Conservation (phyloP, 35 echinoderm and acorn worm species). For the Lytechinus variegatus region DNA sequence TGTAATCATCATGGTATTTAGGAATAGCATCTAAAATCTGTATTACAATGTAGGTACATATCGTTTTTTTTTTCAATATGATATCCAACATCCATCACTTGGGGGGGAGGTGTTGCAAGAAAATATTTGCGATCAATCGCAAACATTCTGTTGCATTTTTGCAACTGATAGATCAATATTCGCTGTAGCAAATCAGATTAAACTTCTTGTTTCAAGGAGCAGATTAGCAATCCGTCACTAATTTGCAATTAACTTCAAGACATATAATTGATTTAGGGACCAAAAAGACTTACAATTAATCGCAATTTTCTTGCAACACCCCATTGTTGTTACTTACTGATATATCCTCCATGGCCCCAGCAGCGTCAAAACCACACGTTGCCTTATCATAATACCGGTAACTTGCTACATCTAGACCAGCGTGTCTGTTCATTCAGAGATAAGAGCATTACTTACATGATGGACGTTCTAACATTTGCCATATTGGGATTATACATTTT, state of each 20-base stretch:
- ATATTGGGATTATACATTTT: background rate
- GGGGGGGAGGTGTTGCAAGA: too few species aligned
- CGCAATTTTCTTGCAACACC: too few species aligned
- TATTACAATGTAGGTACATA: background rate
- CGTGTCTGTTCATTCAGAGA: constrained; percentile 62
- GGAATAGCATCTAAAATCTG: background rate
- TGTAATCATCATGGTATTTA: background rate
- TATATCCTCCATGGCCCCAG: constrained; percentile 93
- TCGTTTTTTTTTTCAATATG: background rate
- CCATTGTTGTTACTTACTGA: constrained; percentile 62
- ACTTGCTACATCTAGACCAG: constrained; percentile 75
- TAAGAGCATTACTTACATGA: background rate
- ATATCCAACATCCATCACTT: background rate
- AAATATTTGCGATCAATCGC: too few species aligned
- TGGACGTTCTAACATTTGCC: background rate
- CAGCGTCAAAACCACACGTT: constrained; percentile 95
- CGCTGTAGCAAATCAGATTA: too few species aligned
- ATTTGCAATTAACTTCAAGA: too few species aligned
- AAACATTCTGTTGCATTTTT: too few species aligned
- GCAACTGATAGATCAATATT: too few species aligned
- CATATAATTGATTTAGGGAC: too few species aligned
- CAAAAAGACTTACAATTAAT: too few species aligned
- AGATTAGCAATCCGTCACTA: too few species aligned
- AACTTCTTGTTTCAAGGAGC: too few species aligned
- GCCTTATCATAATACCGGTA: constrained; percentile 94